Base-by-base conservation (phyloP, 2,888 invertebrate species). In the Drosophila atripex region DNA sequence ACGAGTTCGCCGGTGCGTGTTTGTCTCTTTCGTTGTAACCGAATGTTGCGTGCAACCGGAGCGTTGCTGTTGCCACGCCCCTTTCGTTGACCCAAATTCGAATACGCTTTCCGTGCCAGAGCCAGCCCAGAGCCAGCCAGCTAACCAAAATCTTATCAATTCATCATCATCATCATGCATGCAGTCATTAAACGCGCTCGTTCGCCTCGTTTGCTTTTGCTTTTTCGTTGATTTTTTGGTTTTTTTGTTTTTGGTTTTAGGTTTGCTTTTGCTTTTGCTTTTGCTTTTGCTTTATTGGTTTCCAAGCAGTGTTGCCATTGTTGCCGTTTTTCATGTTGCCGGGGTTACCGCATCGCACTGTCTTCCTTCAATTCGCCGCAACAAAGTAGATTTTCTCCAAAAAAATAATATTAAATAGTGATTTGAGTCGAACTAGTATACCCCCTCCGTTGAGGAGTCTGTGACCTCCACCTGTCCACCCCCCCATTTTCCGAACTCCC, bases 141-240 rank as follows among this genome's bases (percentile, higher is more conserved):
- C 52, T 58, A 60, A 60, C 52, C 68, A 41, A 65, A 77, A 83
- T 80, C 79, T 79, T 80, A 80, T 80, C 80, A 83, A 80, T 80
- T 77, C 80, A 84, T 80, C 80, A 80, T 84, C n/a, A n/a, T n/a
- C n/a, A n/a, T 1, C 84, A 84, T 84, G 80, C 78, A 84, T 80
- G 78, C 80, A 77, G 75, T 73, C 78, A 80, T 84, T 80, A 77
- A 80, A 63, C 38, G 77, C 63, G 77, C 57, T 76, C 52, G 61
- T 65, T 50, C 60, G 58, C 73, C 50, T 41, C 38, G 52, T 50
- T 45, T 55, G 41, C 45, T 18, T 41, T 41, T 41, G 12, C 57
- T 18, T 18, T 18, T 18, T 18, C 18, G 55, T 52, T 65, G 57
- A 43, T 73, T 28, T 11, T 30, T 21, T 30, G 1, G n/a, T 3